These are phyloP conservation scores for Brevipalpus yothersi DNA, from an alignment of 1,140 invertebrate species.

Conservation along the genomic window DNA sequence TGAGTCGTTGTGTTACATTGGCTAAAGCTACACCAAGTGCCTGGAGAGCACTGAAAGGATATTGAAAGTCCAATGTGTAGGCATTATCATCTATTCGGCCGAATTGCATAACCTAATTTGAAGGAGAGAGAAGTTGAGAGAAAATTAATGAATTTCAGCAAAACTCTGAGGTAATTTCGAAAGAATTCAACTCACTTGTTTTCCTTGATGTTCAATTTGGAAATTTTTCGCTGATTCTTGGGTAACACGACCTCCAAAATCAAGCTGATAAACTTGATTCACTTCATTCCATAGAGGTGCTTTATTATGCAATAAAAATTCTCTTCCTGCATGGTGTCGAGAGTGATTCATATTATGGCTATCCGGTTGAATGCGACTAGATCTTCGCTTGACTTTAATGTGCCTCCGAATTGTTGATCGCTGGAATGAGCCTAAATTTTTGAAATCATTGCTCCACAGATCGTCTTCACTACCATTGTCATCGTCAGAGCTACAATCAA, in stretches of 20 bases:
- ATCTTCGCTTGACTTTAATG: conserved; percentile 13
- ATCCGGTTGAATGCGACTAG: conserved; percentile 5
- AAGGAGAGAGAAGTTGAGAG: not conserved
- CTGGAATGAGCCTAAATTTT: conserved; percentile 75
- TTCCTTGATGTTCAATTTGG: conserved; percentile 89
- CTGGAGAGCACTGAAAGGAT: conserved; percentile 91
- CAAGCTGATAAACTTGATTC: conserved; percentile 93
- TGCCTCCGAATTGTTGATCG: conserved; percentile 65
- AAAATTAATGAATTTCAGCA: not conserved
- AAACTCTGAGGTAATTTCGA: not conserved
- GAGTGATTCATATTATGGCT: not conserved
- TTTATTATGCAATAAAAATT: conserved; percentile 94
- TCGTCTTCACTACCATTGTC: conserved; percentile 23
- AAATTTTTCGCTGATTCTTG: conserved; percentile 99
- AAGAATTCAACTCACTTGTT: conserved; percentile 41
- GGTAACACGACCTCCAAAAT: conserved; percentile 95
- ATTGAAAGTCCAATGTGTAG: conserved; percentile 95
- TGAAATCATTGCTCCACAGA: conserved; percentile 33
- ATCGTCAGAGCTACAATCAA: conserved; percentile 43
- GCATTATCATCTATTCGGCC: conserved; percentile 93
- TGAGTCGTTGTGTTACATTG: conserved; percentile 91
- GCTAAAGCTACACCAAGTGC: conserved; percentile 93
- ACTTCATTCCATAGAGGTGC: conserved; percentile 99
- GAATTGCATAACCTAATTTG: conserved; percentile 93
- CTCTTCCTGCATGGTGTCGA: conserved; percentile 19